Conservation (phyloP, 2,888 invertebrate species). For the Drosophila borborema region DNA sequence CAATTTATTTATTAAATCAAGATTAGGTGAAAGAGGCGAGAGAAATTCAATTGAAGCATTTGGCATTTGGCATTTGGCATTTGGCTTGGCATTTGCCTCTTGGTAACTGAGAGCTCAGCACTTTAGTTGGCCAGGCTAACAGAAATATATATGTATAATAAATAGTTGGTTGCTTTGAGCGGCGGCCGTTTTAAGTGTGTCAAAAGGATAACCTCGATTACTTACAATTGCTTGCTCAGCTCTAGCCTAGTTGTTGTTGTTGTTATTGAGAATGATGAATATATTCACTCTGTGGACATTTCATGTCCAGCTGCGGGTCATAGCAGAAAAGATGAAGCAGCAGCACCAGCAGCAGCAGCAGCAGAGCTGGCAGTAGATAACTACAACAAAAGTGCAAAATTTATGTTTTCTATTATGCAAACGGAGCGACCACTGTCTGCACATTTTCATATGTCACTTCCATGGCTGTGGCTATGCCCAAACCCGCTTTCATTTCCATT, state of each 20-base stretch:
- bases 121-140: not conserved
- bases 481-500: constrained; percentile 19
- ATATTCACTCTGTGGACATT: constrained; percentile 10
- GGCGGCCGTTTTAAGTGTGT: not conserved
- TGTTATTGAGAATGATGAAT: constrained; percentile 10
- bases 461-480: constrained; percentile 7
- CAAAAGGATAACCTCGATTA: constrained; percentile 9
- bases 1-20: constrained; percentile 26
- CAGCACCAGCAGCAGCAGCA: not conserved
- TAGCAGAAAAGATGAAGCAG: not conserved
- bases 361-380: not conserved
- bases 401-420: constrained; percentile 73
- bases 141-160: no score
- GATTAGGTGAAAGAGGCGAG: not conserved
- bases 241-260: not conserved
- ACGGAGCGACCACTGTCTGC: constrained; percentile 40
- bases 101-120: not conserved
- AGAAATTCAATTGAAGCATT: not conserved
- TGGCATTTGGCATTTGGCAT: not conserved
- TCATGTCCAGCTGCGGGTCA: constrained; percentile 35
- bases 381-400: constrained; percentile 48
- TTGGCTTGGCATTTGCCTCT: not conserved
- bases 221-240: constrained; percentile 4
- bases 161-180: not conserved
- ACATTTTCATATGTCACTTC: constrained; percentile 60